phyloP scores from a whole-genome alignment of 2,113 vertebrate species.

The Mesembrinibis cayennensis region DNA sequence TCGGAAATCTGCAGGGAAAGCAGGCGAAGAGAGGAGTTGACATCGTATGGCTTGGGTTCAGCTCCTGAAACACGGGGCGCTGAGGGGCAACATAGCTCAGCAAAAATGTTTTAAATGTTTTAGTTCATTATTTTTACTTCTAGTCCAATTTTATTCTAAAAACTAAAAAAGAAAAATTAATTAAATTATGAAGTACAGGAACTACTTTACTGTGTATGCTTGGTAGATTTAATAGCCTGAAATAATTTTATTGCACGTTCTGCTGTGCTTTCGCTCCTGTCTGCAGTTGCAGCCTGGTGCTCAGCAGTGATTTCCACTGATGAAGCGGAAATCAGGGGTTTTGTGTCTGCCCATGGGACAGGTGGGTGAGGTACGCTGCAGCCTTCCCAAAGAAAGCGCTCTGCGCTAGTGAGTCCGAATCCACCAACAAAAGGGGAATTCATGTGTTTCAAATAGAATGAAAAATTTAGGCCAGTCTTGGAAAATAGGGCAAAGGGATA shows the following conservation, averaged over 20 bases:
- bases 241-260: neutral
- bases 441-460: neutral
- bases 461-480: neutral
- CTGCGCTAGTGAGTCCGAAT: accelerated
- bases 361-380: neutral
- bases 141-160: neutral
- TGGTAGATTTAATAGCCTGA: neutral
- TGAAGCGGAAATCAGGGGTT: neutral
- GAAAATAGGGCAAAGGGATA: neutral
- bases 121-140: neutral
- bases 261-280: neutral
- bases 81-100: neutral
- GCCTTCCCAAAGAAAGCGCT: neutral
- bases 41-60: accelerated
- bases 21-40: neutral
- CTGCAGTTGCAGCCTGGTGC: neutral
- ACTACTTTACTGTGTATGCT: neutral
- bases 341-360: accelerated
- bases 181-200: neutral
- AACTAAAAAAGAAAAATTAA: neutral
- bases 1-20: constrained; percentile 85
- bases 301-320: neutral
- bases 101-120: neutral
- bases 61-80: neutral
- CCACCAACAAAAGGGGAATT: neutral